phyloP scores from a whole-genome alignment of 1,140 invertebrate genomes.

The Drosophila saltans region DNA sequence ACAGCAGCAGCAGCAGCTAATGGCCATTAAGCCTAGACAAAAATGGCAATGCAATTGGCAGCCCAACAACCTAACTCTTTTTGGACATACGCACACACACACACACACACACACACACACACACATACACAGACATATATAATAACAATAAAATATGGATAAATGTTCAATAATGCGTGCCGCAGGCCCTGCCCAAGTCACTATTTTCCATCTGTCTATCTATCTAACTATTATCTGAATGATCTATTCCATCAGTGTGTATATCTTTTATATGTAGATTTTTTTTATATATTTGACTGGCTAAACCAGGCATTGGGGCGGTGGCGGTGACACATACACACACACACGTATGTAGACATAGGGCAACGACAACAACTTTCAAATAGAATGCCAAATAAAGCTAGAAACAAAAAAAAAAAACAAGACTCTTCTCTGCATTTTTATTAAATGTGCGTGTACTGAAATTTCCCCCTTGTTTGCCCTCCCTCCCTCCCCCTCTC shows the following conservation, averaged over 20 bases:
- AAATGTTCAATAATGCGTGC: slow-evolving; percentile 66
- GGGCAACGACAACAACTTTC: slow-evolving; percentile 31
- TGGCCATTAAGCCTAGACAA: slow-evolving; percentile 56
- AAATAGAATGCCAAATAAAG: slow-evolving; percentile 72
- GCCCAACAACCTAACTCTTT: slow-evolving; percentile 44
- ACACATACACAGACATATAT: slow-evolving; percentile 32
- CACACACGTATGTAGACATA: slow-evolving; percentile 9
- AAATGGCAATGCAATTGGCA: slow-evolving; percentile 58
- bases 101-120: slow-evolving; percentile 25
- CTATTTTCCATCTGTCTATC: slow-evolving; percentile 19
- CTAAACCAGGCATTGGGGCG: slow-evolving; percentile 33
- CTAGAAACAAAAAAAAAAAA: slow-evolving; percentile 21
- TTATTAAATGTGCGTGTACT: slow-evolving; percentile 27
- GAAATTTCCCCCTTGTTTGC: neutral
- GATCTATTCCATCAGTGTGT: slow-evolving; percentile 10
- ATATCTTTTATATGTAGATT: slow-evolving; percentile 20
- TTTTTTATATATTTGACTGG: slow-evolving; percentile 17
- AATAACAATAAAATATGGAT: slow-evolving; percentile 62
- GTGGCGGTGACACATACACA: slow-evolving; percentile 18
- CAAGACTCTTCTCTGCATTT: slow-evolving; percentile 40
- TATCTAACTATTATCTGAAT: slow-evolving; percentile 1
- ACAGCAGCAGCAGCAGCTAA: neutral
- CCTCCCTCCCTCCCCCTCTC: too few species aligned
- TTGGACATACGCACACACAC: slow-evolving; percentile 58
- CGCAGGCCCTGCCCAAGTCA: slow-evolving; percentile 2